phyloP scores from a whole-genome alignment of 2,797 vertebrate species.

The Enteromius argenteus region DNA sequence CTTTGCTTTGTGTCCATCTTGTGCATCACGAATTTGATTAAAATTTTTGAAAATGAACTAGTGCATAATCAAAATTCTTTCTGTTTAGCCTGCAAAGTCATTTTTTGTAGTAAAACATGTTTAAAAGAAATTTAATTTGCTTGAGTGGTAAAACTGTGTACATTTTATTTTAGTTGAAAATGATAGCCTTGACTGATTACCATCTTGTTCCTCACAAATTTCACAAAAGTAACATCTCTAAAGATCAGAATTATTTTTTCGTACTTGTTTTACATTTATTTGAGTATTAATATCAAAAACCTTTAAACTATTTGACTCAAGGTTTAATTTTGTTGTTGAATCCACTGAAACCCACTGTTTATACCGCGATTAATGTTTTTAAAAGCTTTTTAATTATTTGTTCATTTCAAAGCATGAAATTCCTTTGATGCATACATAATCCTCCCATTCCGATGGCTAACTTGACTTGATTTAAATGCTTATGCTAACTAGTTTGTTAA shows the following conservation, averaged over 20 bases:
- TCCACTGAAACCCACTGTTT: neutral
- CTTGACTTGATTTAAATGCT: conserved; percentile 38
- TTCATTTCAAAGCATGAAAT: conserved; percentile 13
- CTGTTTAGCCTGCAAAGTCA: neutral
- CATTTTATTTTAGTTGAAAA: no score
- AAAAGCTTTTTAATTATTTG: neutral
- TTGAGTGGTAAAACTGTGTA: neutral
- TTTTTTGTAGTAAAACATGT: neutral
- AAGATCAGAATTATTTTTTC: neutral
- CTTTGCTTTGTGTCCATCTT: neutral
- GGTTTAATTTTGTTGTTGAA: neutral
- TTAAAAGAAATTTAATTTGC: neutral
- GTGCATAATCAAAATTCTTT: neutral
- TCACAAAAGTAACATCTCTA: neutral
- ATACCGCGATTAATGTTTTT: neutral
- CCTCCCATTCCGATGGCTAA: neutral
- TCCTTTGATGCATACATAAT: neutral
- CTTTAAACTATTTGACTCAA: neutral
- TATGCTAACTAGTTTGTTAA: conserved; percentile 41
- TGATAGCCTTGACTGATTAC: neutral
- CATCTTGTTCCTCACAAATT: neutral
- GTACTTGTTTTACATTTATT: neutral
- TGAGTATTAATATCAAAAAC: neutral
- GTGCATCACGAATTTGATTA: neutral
- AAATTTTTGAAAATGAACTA: neutral